These are phyloP conservation scores for Mastomys natalensis DNA, from an alignment of 2,113 vertebrate genomes.

Conservation along the genomic window DNA sequence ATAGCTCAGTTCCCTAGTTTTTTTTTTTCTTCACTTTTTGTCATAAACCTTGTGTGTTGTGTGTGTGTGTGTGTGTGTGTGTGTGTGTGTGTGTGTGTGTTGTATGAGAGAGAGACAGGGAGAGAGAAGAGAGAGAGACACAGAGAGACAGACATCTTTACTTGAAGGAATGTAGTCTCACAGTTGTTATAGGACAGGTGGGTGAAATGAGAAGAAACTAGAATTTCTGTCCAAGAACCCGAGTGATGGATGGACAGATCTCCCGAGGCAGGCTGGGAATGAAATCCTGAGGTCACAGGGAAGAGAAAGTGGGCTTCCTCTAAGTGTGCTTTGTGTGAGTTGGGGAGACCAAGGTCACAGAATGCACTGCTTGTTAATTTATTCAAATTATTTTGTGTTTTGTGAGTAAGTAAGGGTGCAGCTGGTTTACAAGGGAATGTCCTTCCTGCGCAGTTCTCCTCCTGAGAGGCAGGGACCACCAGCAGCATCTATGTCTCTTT, in stretches of 20 bases:
- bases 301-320: background rate
- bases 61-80: background rate
- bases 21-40: background rate
- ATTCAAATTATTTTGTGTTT: background rate
- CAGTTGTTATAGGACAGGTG: background rate
- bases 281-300: background rate
- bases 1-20: background rate
- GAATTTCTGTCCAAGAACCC: background rate
- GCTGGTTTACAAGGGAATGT: background rate
- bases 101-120: too few species aligned
- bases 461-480: background rate
- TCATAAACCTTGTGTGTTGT: background rate
- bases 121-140: too few species aligned
- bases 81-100: background rate
- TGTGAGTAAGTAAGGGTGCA: conserved; percentile 5
- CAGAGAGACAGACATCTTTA: background rate
- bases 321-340: background rate
- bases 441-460: background rate
- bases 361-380: background rate
- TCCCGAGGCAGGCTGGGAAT: background rate
- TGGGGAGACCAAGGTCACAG: background rate
- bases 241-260: background rate
- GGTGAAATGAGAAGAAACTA: background rate
- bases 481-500: too few species aligned
- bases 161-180: background rate